These are phyloP conservation scores for Urosaurus nigricauda DNA, from an alignment of 2,797 vertebrate genomes.

Conservation along the genomic window DNA sequence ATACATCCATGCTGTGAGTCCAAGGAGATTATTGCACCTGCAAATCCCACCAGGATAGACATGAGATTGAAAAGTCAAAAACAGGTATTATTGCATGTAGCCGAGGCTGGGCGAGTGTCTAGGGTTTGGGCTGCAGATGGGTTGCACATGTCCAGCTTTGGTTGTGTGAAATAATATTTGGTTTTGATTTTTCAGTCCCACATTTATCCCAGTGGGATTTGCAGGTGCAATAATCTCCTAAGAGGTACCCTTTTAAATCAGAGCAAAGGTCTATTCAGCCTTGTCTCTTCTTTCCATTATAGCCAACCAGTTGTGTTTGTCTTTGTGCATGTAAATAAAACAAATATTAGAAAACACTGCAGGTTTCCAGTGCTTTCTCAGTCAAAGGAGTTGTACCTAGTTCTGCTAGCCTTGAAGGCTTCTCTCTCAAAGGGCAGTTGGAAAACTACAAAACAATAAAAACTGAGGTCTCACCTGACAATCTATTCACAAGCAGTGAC, in stretches of 20 bases:
- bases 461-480: not conserved
- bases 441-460: not conserved
- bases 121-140: no score
- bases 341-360: not conserved
- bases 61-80: no score
- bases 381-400: not conserved
- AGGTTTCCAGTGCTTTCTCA: not conserved
- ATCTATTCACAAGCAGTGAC: not conserved
- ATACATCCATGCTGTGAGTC: not conserved
- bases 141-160: no score
- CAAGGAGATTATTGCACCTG: not conserved
- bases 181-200: no score
- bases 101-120: no score
- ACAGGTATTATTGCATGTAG: no score
- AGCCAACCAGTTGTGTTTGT: not conserved
- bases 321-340: not conserved
- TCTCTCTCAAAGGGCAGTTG: not conserved
- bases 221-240: no score
- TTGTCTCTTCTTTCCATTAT: not conserved
- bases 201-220: no score
- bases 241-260: not conserved
- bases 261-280: not conserved
- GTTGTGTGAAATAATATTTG: no score
- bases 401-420: not conserved
- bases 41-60: no score